Conservation (phyloP, 1,140 invertebrate genomes). For the Nilaparvata lugens region DNA sequence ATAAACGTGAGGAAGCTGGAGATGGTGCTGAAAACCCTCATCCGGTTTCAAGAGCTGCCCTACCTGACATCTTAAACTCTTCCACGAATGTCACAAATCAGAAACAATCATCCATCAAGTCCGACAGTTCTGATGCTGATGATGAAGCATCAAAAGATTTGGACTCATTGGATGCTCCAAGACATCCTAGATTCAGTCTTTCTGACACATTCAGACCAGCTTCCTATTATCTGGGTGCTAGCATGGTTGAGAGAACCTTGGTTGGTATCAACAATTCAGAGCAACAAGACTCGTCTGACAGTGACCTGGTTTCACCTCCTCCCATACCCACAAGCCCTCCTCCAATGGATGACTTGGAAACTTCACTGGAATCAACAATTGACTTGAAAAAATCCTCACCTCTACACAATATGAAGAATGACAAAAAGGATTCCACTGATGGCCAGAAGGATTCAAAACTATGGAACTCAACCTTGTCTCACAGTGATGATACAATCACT, state of each 20-base stretch:
- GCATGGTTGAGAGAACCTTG: constrained; percentile 29
- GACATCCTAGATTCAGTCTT: constrained; percentile 65
- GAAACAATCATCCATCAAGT: constrained; percentile 36
- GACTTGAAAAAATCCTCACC: constrained; percentile 17
- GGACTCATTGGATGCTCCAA: constrained; percentile 53
- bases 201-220: constrained; percentile 80
- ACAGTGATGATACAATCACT: constrained; percentile 15
- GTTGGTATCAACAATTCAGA: constrained; percentile 40
- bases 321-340: constrained; percentile 67
- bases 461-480: constrained; percentile 27
- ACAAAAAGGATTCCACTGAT: not conserved
- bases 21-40: constrained; percentile 7
- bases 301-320: constrained; percentile 69
- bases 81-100: constrained; percentile 24
- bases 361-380: constrained; percentile 31
- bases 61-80: constrained; percentile 57
- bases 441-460: constrained; percentile 18
- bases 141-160: constrained; percentile 74
- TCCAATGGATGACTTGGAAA: constrained; percentile 53
- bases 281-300: constrained; percentile 70
- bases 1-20: constrained; percentile 23
- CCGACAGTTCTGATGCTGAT: constrained; percentile 72
- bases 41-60: constrained; percentile 34
- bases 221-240: constrained; percentile 67
- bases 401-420: not conserved